These are phyloP conservation scores for Pachyseris speciosa DNA, from an alignment of 64 coral and sea anemone species.

Conservation along the genomic window DNA sequence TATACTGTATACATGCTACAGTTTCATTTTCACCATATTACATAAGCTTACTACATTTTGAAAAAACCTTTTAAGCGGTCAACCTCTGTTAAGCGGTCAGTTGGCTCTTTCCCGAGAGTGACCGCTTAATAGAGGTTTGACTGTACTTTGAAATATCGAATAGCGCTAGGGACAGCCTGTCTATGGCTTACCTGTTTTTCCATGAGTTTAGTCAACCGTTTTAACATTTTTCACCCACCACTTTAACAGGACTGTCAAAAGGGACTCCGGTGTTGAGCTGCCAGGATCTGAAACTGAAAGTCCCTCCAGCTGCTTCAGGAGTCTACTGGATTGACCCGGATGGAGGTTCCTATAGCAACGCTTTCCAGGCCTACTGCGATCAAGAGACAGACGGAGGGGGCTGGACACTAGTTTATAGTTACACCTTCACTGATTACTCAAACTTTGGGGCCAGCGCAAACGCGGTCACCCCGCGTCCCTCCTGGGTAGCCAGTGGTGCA, in stretches of 20 bases:
- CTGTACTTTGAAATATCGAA: no score
- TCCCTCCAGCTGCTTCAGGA: background rate
- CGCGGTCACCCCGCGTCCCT: slow-evolving; percentile 61
- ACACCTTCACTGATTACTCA: slow-evolving; percentile 71
- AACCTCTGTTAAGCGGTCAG: no score
- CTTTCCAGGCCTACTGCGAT: slow-evolving; percentile 70
- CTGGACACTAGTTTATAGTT: slow-evolving; percentile 81
- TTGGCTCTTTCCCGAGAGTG: no score
- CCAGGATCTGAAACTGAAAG: background rate
- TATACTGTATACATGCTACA: no score
- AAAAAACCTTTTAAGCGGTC: no score
- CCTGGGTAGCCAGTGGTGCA: slow-evolving; percentile 5
- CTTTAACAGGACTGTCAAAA: background rate
- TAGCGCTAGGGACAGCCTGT: no score
- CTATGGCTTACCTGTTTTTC: no score
- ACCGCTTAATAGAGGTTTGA: no score
- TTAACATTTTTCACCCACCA: background rate
- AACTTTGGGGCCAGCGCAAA: slow-evolving; percentile 48
- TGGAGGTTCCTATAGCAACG: background rate
- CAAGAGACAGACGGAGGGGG: slow-evolving; percentile 66
- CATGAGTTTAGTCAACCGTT: background rate
- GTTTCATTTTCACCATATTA: no score
- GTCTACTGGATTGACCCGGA: slow-evolving; percentile 61
- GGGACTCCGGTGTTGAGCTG: background rate
- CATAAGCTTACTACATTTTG: no score